Conservation (phyloP, 2,113 vertebrate genomes). For the Ameiurus melas region DNA sequence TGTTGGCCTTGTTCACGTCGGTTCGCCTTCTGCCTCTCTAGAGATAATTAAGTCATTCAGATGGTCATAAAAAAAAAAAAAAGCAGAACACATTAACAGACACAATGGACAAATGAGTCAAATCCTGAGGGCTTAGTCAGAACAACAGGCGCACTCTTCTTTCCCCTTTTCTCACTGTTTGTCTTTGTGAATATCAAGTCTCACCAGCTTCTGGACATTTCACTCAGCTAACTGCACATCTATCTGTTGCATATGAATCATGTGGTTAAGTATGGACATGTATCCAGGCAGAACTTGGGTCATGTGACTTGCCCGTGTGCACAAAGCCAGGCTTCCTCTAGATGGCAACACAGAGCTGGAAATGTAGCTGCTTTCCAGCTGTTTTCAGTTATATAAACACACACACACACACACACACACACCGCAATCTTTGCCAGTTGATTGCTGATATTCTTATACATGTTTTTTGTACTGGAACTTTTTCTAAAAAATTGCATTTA, state of each 20-base stretch:
- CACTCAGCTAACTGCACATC: slow-evolving; percentile 31
- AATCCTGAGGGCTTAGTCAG: slow-evolving; percentile 18
- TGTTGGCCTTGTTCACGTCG: background rate
- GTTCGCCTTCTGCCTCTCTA: background rate
- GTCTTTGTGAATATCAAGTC: slow-evolving; percentile 3
- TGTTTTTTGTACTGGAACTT: background rate
- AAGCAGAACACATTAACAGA: background rate
- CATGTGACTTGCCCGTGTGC: slow-evolving; percentile 55
- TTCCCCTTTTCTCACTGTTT: background rate
- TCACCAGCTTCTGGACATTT: slow-evolving; percentile 37
- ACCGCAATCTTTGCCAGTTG: background rate
- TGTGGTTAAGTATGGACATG: slow-evolving; percentile 41
- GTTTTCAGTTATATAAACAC: no score
- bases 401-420: no score
- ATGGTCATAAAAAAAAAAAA: background rate
- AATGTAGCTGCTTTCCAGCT: background rate
- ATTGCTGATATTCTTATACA: background rate
- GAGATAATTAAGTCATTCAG: background rate
- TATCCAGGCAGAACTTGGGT: slow-evolving; percentile 64
- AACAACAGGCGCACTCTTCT: background rate
- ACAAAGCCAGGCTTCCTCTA: slow-evolving; percentile 47
- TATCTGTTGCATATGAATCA: slow-evolving; percentile 30
- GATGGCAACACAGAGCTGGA: slow-evolving; percentile 63
- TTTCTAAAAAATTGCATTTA: background rate
- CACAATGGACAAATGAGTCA: slow-evolving; percentile 13